Percentiles rank a stretch among this genome's conserved stretches.
Evolutionary conservation across 2,113 vertebrate species (phyloP).

Genomic region (Pelvicachromis taeniatus): DNA sequence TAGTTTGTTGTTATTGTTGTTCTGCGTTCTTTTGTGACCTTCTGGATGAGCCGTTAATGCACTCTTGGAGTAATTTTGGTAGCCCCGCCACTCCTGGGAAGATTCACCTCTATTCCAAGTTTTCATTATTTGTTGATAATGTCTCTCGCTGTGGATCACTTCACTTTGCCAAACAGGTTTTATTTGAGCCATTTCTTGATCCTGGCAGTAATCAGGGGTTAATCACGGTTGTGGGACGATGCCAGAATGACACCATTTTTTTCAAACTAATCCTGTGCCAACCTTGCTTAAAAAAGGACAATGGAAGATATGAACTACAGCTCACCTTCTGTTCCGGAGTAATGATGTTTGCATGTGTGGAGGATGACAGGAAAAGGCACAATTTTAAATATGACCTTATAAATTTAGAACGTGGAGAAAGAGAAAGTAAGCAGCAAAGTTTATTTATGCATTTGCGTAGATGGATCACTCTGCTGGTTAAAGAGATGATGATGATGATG

Average conservation of each 20-base stretch:
- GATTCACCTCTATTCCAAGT: background rate
- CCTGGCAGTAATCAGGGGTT: background rate
- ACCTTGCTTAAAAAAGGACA: background rate
- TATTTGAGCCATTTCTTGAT: background rate
- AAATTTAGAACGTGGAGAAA: background rate
- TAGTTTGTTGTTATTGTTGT: background rate
- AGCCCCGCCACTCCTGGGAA: background rate
- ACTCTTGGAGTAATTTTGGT: background rate
- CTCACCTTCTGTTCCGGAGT: background rate
- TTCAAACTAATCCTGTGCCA: background rate
- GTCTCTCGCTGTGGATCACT: background rate
- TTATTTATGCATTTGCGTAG: background rate
- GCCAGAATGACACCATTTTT: background rate
- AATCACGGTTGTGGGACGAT: background rate
- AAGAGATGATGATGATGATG: slow-evolving; percentile 19
- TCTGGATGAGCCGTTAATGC: accelerated
- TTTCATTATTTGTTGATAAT: background rate
- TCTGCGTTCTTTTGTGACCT: background rate
- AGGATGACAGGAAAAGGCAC: background rate
- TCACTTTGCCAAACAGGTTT: background rate
- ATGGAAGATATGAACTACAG: background rate
- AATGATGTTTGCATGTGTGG: background rate
- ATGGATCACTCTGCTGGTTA: background rate
- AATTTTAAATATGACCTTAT: background rate
- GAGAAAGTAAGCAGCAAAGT: background rate